phyloP scores from a whole-genome alignment of 2,113 vertebrate species.

The human region GRCh38 chr7:133848001-133848500 shows the following conservation, averaged over 20 bases:
- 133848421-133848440: not conserved
- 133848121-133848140: not conserved
- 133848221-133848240: not conserved
- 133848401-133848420: not conserved
- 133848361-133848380: not conserved
- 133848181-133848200: not conserved
- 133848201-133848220: not conserved
- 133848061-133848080: not conserved
- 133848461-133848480: not conserved
- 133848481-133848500: not conserved
- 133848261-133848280: too few species aligned
- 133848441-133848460: not conserved
- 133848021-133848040: not conserved
- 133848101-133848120: not conserved
- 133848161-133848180: not conserved
- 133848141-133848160: not conserved
- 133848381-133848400: not conserved
- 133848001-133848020: too few species aligned
- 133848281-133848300: not conserved
- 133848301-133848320: not conserved
- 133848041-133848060: not conserved
- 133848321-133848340: accelerated
- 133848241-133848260: not conserved
- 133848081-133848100: not conserved
- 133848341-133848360: not conserved